phyloP scores from a whole-genome alignment of 2,888 invertebrate genomes.

The Phyto melanocephala region DNA sequence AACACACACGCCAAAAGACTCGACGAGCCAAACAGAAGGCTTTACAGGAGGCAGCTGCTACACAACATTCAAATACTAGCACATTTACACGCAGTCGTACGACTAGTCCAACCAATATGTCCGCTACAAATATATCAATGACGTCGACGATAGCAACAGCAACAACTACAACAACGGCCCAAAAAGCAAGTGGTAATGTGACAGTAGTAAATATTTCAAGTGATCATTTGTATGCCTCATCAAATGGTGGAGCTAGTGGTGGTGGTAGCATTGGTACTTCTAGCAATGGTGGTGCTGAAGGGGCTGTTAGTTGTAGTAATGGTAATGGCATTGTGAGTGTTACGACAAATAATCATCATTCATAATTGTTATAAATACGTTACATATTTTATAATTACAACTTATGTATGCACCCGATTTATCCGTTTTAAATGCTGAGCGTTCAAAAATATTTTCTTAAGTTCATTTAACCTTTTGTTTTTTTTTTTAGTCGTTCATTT shows the following conservation, averaged over 20 bases:
- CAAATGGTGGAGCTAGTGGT: slow-evolving; percentile 14
- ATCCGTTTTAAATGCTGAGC: slow-evolving; percentile 36
- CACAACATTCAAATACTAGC: slow-evolving; percentile 54
- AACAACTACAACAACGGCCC: slow-evolving; percentile 26
- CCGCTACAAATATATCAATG: slow-evolving; percentile 34
- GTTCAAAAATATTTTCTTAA: slow-evolving; percentile 31
- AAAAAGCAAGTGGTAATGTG: slow-evolving; percentile 57
- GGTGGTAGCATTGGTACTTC: slow-evolving; percentile 16
- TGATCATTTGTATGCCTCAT: slow-evolving; percentile 41
- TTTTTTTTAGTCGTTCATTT: not conserved
- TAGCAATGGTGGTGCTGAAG: slow-evolving; percentile 36
- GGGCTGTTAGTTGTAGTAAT: slow-evolving; percentile 31
- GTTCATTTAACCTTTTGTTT: not conserved
- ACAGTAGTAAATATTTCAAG: slow-evolving; percentile 59
- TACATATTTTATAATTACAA: not conserved
- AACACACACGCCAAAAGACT: slow-evolving; percentile 87
- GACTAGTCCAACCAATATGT: slow-evolving; percentile 58
- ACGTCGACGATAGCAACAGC: slow-evolving; percentile 16
- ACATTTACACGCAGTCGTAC: slow-evolving; percentile 57
- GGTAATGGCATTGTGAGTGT: slow-evolving; percentile 59
- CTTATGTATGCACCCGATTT: not conserved
- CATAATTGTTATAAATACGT: slow-evolving; percentile 46
- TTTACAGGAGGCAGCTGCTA: slow-evolving; percentile 69
- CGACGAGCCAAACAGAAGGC: slow-evolving; percentile 77
- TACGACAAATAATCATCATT: slow-evolving; percentile 47